Conservation (phyloP, 2,797 vertebrate species). For the Sylvia borin region DNA sequence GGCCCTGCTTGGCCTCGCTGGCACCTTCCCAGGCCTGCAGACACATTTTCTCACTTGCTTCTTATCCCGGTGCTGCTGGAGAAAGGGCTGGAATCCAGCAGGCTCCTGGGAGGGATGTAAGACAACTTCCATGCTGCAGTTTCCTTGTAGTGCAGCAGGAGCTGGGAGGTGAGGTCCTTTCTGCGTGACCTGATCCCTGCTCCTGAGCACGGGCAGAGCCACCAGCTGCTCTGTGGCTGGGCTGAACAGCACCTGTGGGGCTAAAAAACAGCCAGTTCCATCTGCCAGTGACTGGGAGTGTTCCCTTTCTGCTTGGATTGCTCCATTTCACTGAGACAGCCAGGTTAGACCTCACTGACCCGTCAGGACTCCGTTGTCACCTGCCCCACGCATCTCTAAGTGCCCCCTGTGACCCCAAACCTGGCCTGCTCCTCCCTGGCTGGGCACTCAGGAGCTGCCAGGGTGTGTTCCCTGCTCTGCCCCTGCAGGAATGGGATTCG, state of each 20-base stretch:
- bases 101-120: neutral
- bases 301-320: neutral
- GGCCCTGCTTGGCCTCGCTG: neutral
- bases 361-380: fast-evolving
- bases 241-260: neutral
- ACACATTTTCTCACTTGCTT: neutral
- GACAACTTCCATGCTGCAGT: neutral
- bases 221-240: neutral
- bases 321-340: neutral
- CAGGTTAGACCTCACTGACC: neutral
- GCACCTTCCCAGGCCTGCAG: neutral
- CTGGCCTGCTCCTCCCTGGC: fast-evolving
- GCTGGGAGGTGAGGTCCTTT: neutral
- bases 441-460: neutral
- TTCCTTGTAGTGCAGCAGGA: fast-evolving
- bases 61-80: neutral
- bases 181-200: neutral
- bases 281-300: neutral
- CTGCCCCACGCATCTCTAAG: fast-evolving
- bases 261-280: neutral
- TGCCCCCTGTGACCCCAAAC: neutral
- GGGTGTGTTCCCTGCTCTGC: neutral
- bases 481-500: neutral
- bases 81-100: neutral
- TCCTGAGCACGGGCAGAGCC: neutral